Conservation (phyloP, 2,113 vertebrate genomes). For the Lepidothrix coronata region DNA sequence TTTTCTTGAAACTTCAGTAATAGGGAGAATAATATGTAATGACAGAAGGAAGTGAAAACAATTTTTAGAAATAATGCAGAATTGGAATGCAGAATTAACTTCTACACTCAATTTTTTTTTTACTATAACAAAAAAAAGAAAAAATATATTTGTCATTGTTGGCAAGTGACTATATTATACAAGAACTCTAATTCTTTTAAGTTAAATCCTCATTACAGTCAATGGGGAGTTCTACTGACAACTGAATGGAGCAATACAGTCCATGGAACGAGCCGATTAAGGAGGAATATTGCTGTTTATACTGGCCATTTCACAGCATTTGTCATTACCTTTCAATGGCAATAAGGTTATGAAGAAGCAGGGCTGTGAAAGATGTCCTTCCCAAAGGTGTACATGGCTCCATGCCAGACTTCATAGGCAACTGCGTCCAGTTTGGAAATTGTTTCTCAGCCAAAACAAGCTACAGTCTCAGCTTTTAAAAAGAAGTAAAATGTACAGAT, state of each 20-base stretch:
- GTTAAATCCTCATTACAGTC: background rate
- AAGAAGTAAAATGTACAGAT: background rate
- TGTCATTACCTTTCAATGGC: constrained; percentile 21
- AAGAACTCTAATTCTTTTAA: background rate
- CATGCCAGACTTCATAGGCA: background rate
- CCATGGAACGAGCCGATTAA: background rate
- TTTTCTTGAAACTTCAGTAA: background rate
- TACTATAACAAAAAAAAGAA: background rate
- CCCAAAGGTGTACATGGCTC: background rate
- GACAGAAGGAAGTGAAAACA: background rate
- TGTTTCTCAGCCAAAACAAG: constrained; percentile 26
- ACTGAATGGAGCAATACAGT: background rate
- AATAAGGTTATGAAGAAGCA: constrained; percentile 26
- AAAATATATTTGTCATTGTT: background rate
- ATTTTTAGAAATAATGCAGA: background rate
- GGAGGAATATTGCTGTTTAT: background rate
- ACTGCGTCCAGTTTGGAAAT: background rate
- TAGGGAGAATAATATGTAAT: background rate
- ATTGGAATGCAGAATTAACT: background rate
- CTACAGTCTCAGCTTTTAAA: background rate
- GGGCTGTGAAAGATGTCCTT: constrained; percentile 29
- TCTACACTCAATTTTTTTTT: background rate
- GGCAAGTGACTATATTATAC: background rate
- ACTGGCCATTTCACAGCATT: background rate
- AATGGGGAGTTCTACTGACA: background rate